These are phyloP conservation scores for Platygyra sinensis DNA, from an alignment of 64 coral and sea anemone species.

Conservation along the genomic window DNA sequence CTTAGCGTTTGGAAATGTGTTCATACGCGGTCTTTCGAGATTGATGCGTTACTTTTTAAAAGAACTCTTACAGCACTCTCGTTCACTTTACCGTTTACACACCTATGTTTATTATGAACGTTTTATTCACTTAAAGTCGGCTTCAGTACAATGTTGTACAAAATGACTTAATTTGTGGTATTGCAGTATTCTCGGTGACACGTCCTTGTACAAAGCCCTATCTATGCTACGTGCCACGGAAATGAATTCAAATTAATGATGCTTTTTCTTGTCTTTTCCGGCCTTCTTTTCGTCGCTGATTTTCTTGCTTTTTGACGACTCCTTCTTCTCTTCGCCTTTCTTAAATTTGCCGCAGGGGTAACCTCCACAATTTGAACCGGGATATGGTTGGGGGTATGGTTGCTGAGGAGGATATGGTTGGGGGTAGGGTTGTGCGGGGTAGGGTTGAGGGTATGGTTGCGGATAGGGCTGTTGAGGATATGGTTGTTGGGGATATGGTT, in stretches of 20 bases:
- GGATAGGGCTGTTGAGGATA: background rate
- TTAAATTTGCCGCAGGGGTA: background rate
- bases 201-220: no score
- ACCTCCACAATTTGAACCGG: background rate
- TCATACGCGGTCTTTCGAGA: no score
- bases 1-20: no score
- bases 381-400: background rate
- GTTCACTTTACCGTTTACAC: no score
- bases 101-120: no score
- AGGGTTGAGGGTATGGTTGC: background rate
- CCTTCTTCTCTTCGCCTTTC: background rate
- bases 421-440: background rate
- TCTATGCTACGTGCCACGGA: no score
- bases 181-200: no score
- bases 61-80: no score
- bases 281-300: slow-evolving; percentile 16
- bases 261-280: background rate
- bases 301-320: background rate
- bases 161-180: no score
- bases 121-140: background rate
- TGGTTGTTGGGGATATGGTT: background rate
- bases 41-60: no score
- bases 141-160: background rate
- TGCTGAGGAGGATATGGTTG: no score
- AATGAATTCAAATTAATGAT: background rate